Evolutionary conservation across 1,140 invertebrate species (phyloP).

Genomic region (Meloidogyne hapla): DNA sequence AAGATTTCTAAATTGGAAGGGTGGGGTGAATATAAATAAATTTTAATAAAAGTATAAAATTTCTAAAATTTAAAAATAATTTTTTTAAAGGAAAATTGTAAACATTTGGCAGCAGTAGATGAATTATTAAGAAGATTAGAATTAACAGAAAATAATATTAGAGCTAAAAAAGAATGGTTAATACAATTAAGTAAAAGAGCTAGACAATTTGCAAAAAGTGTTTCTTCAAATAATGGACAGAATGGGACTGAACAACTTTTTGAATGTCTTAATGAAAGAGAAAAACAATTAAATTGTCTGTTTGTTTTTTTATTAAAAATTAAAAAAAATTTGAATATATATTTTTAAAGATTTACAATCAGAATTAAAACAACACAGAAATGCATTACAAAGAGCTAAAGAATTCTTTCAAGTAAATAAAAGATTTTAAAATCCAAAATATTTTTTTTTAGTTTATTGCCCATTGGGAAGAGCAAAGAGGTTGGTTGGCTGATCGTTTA

Average conservation of each 20-base stretch:
- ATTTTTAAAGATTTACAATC: conserved; percentile 68
- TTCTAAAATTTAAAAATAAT: background rate
- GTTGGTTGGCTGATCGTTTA: conserved; percentile 88
- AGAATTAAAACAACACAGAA: conserved; percentile 76
- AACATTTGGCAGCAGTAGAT: conserved; percentile 86
- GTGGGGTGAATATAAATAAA: too few relatives aligned
- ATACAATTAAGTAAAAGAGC: conserved; percentile 10
- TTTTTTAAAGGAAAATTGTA: conserved; percentile 67
- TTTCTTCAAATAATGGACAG: background rate
- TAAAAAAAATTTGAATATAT: background rate
- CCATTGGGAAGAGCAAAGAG: conserved; percentile 87
- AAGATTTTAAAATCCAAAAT: background rate
- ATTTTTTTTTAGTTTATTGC: conserved; percentile 73
- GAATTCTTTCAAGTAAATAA: conserved; percentile 77
- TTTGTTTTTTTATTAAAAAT: too few relatives aligned
- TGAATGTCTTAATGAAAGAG: conserved; percentile 52
- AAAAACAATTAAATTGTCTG: conserved; percentile 42
- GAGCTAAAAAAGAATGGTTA: conserved; percentile 65
- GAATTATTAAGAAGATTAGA: conserved; percentile 87
- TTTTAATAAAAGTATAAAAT: too few relatives aligned
- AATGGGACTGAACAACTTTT: conserved; percentile 65
- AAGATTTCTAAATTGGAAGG: too few relatives aligned
- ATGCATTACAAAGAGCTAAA: conserved; percentile 81
- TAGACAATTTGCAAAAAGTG: background rate
- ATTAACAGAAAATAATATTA: conserved; percentile 74